Evolutionary conservation across 2,113 vertebrate species (phyloP).

Genomic region (Sturnus vulgaris): DNA sequence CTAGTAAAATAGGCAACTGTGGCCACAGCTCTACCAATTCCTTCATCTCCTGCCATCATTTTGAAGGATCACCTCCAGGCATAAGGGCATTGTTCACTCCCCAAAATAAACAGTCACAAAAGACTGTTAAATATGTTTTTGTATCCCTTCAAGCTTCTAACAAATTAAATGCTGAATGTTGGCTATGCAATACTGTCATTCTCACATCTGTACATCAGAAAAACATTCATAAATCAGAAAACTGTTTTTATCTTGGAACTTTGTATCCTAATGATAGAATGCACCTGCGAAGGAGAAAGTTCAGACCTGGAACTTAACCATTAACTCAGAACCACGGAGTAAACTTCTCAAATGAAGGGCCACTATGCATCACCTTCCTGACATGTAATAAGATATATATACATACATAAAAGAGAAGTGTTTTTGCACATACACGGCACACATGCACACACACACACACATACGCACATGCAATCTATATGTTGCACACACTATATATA

Average conservation of each 20-base stretch:
- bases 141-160: background rate
- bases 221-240: background rate
- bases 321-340: background rate
- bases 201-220: background rate
- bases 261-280: background rate
- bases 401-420: background rate
- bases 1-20: background rate
- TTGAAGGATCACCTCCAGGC: constrained; percentile 26
- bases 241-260: background rate
- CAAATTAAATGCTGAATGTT: background rate
- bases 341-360: background rate
- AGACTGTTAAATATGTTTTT: background rate
- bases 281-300: background rate
- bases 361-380: background rate
- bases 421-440: background rate
- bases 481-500: background rate
- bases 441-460: background rate
- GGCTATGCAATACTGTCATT: background rate
- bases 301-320: background rate
- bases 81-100: background rate
- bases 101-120: background rate
- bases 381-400: background rate
- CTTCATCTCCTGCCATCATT: constrained; percentile 1
- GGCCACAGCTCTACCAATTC: background rate
- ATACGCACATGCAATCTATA: background rate